phyloP scores from a whole-genome alignment of 2,888 invertebrate species.

The Dermolepida albohirtum region DNA sequence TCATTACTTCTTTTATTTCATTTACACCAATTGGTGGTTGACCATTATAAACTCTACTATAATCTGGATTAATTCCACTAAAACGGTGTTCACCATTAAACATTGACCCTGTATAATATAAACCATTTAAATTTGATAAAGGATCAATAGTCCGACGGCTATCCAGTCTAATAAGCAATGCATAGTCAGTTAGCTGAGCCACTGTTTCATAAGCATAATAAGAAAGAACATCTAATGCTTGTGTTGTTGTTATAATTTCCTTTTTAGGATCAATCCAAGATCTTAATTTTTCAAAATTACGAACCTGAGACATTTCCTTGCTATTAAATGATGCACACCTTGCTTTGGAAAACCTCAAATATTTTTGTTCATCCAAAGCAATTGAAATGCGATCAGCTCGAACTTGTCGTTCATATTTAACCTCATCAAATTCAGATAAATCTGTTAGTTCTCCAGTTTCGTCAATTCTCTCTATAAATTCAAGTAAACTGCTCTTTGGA shows the following conservation, averaged over 20 bases:
- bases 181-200: slow-evolving; percentile 87
- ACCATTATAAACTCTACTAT: slow-evolving; percentile 72
- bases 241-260: slow-evolving; percentile 71
- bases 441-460: slow-evolving; percentile 70
- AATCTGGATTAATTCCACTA: slow-evolving; percentile 63
- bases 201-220: slow-evolving; percentile 93
- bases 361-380: slow-evolving; percentile 70
- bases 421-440: slow-evolving; percentile 68
- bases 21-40: slow-evolving; percentile 80
- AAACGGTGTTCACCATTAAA: slow-evolving; percentile 69
- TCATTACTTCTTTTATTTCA: slow-evolving; percentile 86
- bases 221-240: slow-evolving; percentile 81
- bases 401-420: slow-evolving; percentile 71
- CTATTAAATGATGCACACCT: slow-evolving; percentile 78
- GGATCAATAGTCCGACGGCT: slow-evolving; percentile 77
- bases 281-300: slow-evolving; percentile 67
- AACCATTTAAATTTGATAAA: slow-evolving; percentile 75
- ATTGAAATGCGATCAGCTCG: slow-evolving; percentile 73
- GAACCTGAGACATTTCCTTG: slow-evolving; percentile 53
- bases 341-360: slow-evolving; percentile 83
- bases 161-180: slow-evolving; percentile 84
- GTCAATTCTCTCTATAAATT: slow-evolving; percentile 69
- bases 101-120: slow-evolving; percentile 73
- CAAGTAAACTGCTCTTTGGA: slow-evolving; percentile 65
- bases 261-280: slow-evolving; percentile 74